These are phyloP conservation scores for Falco cherrug DNA, from an alignment of 2,797 vertebrate genomes.

Conservation along the genomic window DNA sequence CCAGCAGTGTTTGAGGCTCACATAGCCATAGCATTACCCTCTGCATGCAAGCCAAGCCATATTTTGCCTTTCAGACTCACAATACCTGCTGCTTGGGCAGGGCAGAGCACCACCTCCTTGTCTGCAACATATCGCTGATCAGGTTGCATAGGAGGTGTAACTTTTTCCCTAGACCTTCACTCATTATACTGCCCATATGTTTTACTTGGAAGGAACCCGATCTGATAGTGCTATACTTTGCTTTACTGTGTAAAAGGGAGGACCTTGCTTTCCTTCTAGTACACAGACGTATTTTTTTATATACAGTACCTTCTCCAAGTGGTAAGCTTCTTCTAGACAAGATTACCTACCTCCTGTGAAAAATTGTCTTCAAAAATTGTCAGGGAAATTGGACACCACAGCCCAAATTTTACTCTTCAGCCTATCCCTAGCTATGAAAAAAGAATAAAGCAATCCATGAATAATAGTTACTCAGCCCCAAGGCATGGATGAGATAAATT, in stretches of 20 bases:
- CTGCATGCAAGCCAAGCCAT: neutral
- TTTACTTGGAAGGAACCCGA: slow-evolving; percentile 3
- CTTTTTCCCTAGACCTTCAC: neutral
- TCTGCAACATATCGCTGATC: neutral
- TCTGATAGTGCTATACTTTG: neutral
- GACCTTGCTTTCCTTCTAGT: neutral
- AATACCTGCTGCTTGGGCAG: slow-evolving; percentile 13
- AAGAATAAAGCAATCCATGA: neutral
- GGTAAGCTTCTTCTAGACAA: neutral
- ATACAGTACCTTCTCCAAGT: neutral
- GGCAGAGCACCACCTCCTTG: neutral
- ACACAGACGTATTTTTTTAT: neutral
- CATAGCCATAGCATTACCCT: neutral
- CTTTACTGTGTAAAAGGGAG: neutral
- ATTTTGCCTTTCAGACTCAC: neutral
- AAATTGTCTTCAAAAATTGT: neutral
- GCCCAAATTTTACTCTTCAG: neutral
- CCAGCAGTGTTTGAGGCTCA: slow-evolving; percentile 22
- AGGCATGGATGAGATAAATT: slow-evolving; percentile 24
- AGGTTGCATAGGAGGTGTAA: neutral
- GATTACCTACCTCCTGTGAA: neutral
- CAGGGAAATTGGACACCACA: neutral
- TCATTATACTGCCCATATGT: neutral
- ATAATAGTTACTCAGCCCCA: slow-evolving; percentile 10
- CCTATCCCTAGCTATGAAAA: neutral